Base-by-base conservation (phyloP, 2,888 invertebrate genomes). In the Leucoma salicis region DNA sequence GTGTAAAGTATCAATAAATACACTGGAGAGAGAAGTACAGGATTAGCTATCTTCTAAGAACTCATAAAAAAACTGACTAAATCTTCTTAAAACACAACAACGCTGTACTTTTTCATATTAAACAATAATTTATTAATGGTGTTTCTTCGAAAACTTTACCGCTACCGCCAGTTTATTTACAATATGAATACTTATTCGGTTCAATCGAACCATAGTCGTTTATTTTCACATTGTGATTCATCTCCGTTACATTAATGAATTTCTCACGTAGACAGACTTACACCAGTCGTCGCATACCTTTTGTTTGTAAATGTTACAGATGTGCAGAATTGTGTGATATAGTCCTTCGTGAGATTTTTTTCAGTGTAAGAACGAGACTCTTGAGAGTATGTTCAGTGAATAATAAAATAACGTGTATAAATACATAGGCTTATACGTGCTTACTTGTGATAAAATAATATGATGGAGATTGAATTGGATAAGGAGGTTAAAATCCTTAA, bases 211-310 rank as follows among this genome's bases (percentile, higher is more conserved):
- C 47, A 56, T 60, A 52, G 49, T 42, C 49, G 50, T 56, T 69
- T 63, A 66, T 67, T 66, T 73, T 71, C 66, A 55, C 69, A 74
- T 66, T 71, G 61, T 67, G 44, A 51, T 56, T 57, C 50, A 43
- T 58, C 58, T 60, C 44, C 53, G 53, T 68, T 72, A 70, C 52
- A 64, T 62, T 60, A 66, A 69, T 62, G 56, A 63, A 57, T 63
- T 39, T 64, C 51, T 57, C 57, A 50, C 56, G 57, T 40, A 35
- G 38, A 31, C 18, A 4, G 29, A 44, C 29, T 31, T 39, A 37
- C 51, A 45, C 44, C 50, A 44, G 46, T 53, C 46, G 53, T 46
- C 39, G 48, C 39, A 46, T 39, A 56, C 43, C 27, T 49, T 58
- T 46, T 66, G 57, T 64, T 63, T 64, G 58, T 62, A 60, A 69